Conservation (phyloP, 2,113 vertebrate species). For the Tretioscincus oriximinensis region DNA sequence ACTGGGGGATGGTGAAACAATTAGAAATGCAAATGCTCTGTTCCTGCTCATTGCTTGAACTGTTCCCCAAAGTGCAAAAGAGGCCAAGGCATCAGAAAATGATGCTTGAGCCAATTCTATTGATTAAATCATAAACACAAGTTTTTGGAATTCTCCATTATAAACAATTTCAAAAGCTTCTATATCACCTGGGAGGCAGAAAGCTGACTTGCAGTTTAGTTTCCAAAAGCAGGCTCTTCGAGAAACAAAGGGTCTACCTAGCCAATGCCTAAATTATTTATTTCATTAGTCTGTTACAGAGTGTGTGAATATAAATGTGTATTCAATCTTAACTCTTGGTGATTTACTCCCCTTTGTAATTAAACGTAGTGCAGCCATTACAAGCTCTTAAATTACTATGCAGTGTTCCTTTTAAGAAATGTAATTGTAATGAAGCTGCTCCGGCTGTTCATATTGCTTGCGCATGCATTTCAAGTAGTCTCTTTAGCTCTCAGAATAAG, state of each 20-base stretch:
- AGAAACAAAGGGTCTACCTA: background rate
- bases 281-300: constrained; percentile 34
- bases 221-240: constrained; percentile 40
- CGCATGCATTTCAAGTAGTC: background rate
- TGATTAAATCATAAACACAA: background rate
- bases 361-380: background rate
- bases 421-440: rapidly evolving
- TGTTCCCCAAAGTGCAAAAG: too few species aligned
- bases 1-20: too few species aligned
- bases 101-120: background rate
- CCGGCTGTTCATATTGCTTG: background rate
- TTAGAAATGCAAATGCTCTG: too few species aligned
- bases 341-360: constrained; percentile 30
- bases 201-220: constrained; percentile 33
- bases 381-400: rapidly evolving
- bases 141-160: background rate
- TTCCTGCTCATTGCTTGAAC: too few species aligned
- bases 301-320: background rate
- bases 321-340: background rate
- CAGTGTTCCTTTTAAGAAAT: background rate
- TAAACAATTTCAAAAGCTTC: constrained; percentile 7
- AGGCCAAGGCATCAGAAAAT: background rate
- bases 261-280: constrained; percentile 26
- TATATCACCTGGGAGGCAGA: background rate
- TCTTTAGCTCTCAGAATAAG: background rate